phyloP scores from a whole-genome alignment of 1,140 invertebrate genomes.

The Drosophila punjabiensis region DNA sequence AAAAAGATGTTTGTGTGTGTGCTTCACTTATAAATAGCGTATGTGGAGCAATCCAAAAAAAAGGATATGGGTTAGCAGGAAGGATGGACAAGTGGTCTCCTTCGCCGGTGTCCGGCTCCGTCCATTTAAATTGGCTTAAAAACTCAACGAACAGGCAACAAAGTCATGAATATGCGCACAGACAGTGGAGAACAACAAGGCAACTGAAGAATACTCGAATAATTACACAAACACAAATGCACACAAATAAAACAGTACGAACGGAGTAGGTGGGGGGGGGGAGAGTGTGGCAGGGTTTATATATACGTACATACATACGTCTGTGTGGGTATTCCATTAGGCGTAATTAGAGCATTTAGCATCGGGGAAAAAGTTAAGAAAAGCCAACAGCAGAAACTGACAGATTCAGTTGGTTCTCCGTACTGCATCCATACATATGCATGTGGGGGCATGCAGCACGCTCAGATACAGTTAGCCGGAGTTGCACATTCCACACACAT shows the following conservation, averaged over 20 bases:
- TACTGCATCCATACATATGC: slow-evolving; percentile 1
- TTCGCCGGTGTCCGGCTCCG: slow-evolving; percentile 8
- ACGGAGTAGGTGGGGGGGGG: background rate
- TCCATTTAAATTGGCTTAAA: slow-evolving; percentile 80
- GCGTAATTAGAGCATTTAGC: slow-evolving; percentile 82
- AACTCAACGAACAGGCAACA: slow-evolving; percentile 74
- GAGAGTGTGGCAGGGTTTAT: background rate
- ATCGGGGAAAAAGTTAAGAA: slow-evolving; percentile 74
- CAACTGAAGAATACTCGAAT: slow-evolving; percentile 49
- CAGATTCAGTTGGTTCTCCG: slow-evolving; percentile 20
- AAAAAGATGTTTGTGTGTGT: slow-evolving; percentile 36
- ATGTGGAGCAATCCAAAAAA: slow-evolving; percentile 44
- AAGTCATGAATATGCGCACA: slow-evolving; percentile 75
- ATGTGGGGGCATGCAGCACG: slow-evolving; percentile 8
- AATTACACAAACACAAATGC: slow-evolving; percentile 60
- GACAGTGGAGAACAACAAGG: slow-evolving; percentile 21
- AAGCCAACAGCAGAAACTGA: slow-evolving; percentile 60
- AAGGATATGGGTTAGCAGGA: slow-evolving; percentile 30
- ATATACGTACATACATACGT: background rate
- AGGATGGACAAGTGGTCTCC: slow-evolving; percentile 23
- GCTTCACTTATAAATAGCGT: slow-evolving; percentile 69
- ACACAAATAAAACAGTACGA: slow-evolving; percentile 7
- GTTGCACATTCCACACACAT: slow-evolving; percentile 33
- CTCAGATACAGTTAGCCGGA: slow-evolving; percentile 52
- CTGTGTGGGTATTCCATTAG: slow-evolving; percentile 71